Conservation (phyloP, 2,113 vertebrate genomes). For the Psammodynastes pulverulentus region DNA sequence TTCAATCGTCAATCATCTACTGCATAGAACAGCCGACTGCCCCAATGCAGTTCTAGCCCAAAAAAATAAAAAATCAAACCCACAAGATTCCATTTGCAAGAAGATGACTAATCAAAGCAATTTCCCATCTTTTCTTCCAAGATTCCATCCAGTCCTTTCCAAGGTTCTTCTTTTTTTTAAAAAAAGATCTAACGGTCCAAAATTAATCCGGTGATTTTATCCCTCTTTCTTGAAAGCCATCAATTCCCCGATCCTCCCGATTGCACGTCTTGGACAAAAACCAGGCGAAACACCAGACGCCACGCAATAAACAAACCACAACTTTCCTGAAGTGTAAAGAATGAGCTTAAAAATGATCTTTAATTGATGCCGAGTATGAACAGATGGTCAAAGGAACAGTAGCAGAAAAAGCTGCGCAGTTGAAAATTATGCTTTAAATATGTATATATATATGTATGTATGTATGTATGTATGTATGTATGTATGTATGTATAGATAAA, state of each 20-base stretch:
- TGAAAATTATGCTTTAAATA: constrained; percentile 86
- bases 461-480: constrained; percentile 28
- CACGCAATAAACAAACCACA: constrained; percentile 71
- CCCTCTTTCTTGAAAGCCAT: constrained; percentile 7
- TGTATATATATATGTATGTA: no score
- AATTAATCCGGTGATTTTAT: not conserved
- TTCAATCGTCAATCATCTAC: not conserved
- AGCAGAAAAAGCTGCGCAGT: constrained; percentile 87
- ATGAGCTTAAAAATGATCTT: constrained; percentile 87
- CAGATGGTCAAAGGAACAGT: constrained; percentile 85
- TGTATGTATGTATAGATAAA: constrained; percentile 58
- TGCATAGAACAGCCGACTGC: not conserved
- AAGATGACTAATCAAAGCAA: not conserved
- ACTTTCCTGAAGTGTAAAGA: constrained; percentile 71
- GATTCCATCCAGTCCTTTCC: not conserved
- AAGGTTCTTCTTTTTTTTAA: not conserved
- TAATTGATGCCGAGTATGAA: constrained; percentile 85
- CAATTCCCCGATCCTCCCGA: constrained; percentile 18
- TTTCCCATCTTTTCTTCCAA: not conserved
- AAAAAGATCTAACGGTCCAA: not conserved
- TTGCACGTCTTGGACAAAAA: not conserved
- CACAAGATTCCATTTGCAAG: not conserved
- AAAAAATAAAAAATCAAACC: not conserved
- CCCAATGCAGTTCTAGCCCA: not conserved
- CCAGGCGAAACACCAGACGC: constrained; percentile 50